Evolutionary conservation across 2,113 vertebrate species (phyloP).

Genomic region (Rhinopithecus roxellana): DNA sequence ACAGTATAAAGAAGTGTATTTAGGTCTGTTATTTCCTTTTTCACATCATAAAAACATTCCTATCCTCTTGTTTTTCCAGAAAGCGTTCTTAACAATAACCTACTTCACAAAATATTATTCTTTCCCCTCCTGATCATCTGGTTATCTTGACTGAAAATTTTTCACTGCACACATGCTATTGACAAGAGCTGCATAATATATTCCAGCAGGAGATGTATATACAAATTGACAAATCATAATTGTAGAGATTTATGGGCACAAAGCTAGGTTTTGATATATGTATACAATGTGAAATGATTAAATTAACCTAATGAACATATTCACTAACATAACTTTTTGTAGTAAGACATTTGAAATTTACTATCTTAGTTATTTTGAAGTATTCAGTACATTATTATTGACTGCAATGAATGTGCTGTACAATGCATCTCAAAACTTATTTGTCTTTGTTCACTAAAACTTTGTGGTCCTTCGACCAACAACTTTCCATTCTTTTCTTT

Average conservation of each 20-base stretch:
- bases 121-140: not conserved
- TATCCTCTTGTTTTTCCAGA: not conserved
- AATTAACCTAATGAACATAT: not conserved
- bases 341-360: not conserved
- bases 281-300: not conserved
- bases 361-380: not conserved
- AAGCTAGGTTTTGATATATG: not conserved
- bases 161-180: not conserved
- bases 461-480: not conserved
- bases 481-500: not conserved
- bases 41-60: not conserved
- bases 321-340: not conserved
- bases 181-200: not conserved
- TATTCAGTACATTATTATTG: not conserved
- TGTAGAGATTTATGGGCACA: not conserved
- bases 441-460: not conserved
- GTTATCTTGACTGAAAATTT: not conserved
- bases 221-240: not conserved
- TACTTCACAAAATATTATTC: not conserved
- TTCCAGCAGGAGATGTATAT: not conserved
- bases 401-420: not conserved
- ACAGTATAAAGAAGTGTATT: not conserved
- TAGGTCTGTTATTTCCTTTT: not conserved
- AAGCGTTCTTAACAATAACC: not conserved
- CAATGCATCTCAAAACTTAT: not conserved